Percentiles rank a stretch among this genome's conserved stretches.
Evolutionary conservation across 2,113 vertebrate species (phyloP).

Genomic region (Heteronetta atricapilla): DNA sequence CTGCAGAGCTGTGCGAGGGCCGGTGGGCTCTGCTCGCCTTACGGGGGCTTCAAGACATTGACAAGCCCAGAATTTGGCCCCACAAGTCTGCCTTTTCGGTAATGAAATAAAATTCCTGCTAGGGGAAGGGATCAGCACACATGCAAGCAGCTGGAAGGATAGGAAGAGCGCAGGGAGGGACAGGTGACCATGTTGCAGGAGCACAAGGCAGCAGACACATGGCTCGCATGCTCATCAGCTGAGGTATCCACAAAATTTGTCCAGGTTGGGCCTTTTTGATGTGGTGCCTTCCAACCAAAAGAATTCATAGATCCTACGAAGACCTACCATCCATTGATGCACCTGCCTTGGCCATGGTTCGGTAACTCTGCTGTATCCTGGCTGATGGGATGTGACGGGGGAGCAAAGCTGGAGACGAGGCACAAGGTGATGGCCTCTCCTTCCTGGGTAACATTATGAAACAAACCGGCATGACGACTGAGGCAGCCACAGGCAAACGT

Average conservation of each 20-base stretch:
- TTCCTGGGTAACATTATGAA: neutral
- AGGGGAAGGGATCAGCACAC: neutral
- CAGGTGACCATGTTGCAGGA: neutral
- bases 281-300: neutral
- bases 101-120: neutral
- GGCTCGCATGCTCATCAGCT: neutral
- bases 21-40: neutral
- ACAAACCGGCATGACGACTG: rapidly evolving
- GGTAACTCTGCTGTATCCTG: neutral
- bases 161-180: neutral
- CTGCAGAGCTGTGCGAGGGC: neutral
- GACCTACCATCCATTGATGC: neutral
- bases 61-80: neutral
- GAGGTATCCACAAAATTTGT: neutral
- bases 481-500: neutral
- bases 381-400: rapidly evolving
- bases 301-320: neutral
- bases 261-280: neutral
- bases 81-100: neutral
- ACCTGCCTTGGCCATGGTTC: neutral
- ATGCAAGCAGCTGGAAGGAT: neutral
- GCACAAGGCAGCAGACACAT: neutral
- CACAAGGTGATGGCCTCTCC: rapidly evolving
- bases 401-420: neutral
- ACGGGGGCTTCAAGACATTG: neutral